A percentile compares a stretch with the other conserved stretches of the same genome.
Evolutionary conservation across 2,888 invertebrate genomes (phyloP).

Genomic region (Dione vanillae): DNA sequence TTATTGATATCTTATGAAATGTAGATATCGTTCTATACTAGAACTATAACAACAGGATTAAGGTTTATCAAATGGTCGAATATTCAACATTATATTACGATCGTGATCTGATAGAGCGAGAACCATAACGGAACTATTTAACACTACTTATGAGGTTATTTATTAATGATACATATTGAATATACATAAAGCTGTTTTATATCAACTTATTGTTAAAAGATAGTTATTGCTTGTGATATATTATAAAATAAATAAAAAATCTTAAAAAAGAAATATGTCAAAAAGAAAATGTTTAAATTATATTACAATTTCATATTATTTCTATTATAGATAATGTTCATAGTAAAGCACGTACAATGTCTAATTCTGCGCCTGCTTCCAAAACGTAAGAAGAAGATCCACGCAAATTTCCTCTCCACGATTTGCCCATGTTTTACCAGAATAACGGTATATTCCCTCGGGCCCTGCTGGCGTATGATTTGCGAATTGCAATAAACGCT

Average conservation of each 20-base stretch:
- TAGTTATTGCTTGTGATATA: too few species aligned
- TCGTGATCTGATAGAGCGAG: conserved; percentile 51
- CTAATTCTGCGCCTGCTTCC: conserved; percentile 28
- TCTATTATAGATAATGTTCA: too few species aligned
- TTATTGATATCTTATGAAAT: not conserved
- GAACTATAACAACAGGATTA: not conserved
- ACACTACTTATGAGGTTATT: conserved; percentile 42
- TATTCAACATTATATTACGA: conserved; percentile 51
- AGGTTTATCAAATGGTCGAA: conserved; percentile 28
- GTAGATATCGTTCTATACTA: not conserved
- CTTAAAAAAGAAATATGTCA: too few species aligned
- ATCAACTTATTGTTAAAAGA: not conserved
- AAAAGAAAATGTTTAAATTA: too few species aligned
- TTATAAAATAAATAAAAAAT: too few species aligned
- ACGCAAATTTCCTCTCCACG: conserved; percentile 33
- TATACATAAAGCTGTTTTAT: conserved; percentile 28
- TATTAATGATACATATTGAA: conserved; percentile 43
- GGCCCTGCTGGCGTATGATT: conserved; percentile 39
- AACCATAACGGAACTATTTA: conserved; percentile 53
- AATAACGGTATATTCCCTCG: conserved; percentile 49
- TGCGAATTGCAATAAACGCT: conserved; percentile 59
- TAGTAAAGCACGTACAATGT: conserved; percentile 4
- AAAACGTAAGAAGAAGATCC: conserved; percentile 27
- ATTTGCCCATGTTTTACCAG: conserved; percentile 41
- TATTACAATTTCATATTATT: too few species aligned